Evolutionary conservation across 1,140 invertebrate species (phyloP), one percentile per base, ranked within the genome.

Genomic region (Druon quercuslanigerum): DNA sequence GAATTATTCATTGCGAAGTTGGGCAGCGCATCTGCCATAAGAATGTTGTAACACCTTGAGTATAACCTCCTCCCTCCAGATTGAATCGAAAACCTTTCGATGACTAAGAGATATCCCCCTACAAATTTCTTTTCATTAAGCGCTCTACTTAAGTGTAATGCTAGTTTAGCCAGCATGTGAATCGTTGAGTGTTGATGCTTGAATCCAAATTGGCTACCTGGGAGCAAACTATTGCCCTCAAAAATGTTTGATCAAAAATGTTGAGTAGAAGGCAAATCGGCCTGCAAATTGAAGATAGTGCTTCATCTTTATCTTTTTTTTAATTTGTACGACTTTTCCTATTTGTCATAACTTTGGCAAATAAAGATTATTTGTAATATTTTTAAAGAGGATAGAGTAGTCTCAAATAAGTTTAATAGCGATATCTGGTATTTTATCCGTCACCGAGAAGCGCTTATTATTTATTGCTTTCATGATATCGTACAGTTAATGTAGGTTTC

Each of bases 341-440:
- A n/a, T 51, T 74, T 77, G 79, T 76, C 79, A 83, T 1, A 16
- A n/a, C 19, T 54, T 50, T 0, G 82, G 76, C 16, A 71, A 81
- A 51, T 80, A 77, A 2, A 16, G 4, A 19, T 74, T 70, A n/a
- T 77, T 81, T 0, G 79, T 4, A 7, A 46, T 72, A 46, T 77
- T 75, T 50, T 83, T 81, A 40, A 83, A 77, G 9, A 77, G 0
- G 9, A 73, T 76, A 0, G 12, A 50, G 50, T 75, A 76, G 46
- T 50, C 19, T 1, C 20, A 16, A 1, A 81, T 72, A 1, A 52
- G 71, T 73, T 79, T 79, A 0, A 82, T 17, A 3, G 70, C 51
- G 50, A 80, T 77, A 19, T 79, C 77, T 3, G 70, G 76, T n/a
- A 80, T 80, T 5, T 66, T 20, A 19, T 82, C 78, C 14, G 2